Base-by-base conservation (phyloP, 1,140 invertebrate species). In the Andricus grossulariae region DNA sequence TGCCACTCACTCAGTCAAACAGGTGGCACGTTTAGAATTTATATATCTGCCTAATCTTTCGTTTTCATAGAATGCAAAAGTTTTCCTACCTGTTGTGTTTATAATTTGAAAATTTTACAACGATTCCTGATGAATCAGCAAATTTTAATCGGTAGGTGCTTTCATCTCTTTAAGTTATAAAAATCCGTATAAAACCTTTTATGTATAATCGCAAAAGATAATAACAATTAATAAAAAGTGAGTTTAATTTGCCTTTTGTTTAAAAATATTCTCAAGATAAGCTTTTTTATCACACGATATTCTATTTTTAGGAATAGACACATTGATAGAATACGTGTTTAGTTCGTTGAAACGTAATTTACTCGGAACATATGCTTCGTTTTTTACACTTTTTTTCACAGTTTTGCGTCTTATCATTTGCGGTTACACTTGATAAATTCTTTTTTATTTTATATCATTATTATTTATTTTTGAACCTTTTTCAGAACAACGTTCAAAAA, bases 1-100 rank as follows among this genome's bases (percentile, higher is more conserved):
- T 60, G 57, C 12, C 57, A 60, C 15, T 60, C 15, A 13, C 8
- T 57, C 55, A 60, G 57, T 60, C 60, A 66, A 66, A 66, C 60
- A 66, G 60, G 60, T 66, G 60, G 60, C 60, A 66, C 39, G 60
- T 66, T 66, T 66, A 66, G 60, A 66, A 32, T 66, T 66, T 66
- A 45, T 25, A 45, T 66, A 66, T 66, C 25, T 32, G 39, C 39
- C 39, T 66, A 66, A 66, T 66, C 25, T 32, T 60, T 10, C 57
- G 12, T 32, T 32, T 39, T 2, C 21, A 7, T n/a, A 39, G 13
- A 66, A 66, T 66, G 60, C 16, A 66, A 13, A 66, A 60, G 39
- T 25, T 66, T 66, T 7, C 60, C 7, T 45, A 16, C 25, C 5
- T 15, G 6, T 66, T 39, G 15, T n/a, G n/a, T 32, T 32, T 39